phyloP scores from a whole-genome alignment of 2,888 invertebrate genomes.

The Barypeithes pellucidus region DNA sequence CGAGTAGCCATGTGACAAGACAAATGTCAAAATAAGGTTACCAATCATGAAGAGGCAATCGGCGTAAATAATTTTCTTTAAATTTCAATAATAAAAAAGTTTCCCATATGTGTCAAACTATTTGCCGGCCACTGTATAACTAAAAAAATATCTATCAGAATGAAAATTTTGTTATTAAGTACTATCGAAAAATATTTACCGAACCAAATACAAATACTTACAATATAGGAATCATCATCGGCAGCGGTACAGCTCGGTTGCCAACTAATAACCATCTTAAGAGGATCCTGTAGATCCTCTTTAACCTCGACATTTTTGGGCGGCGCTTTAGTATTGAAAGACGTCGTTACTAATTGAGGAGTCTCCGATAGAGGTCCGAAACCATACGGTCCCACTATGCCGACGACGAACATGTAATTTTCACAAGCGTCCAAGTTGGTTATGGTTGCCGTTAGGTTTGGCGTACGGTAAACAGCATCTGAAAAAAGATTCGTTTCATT shows the following conservation, averaged over 20 bases:
- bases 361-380: slow-evolving; percentile 76
- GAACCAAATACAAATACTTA: slow-evolving; percentile 50
- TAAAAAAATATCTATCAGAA: too few relatives aligned
- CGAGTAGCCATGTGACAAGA: too few relatives aligned
- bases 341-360: slow-evolving; percentile 65
- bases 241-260: slow-evolving; percentile 78
- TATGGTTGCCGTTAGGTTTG: slow-evolving; percentile 74
- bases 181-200: too few relatives aligned
- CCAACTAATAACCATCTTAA: slow-evolving; percentile 79
- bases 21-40: too few relatives aligned
- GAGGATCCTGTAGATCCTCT: slow-evolving; percentile 61
- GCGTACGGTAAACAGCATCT: slow-evolving; percentile 66
- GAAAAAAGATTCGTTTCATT: too few relatives aligned
- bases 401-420: slow-evolving; percentile 82
- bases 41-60: too few relatives aligned
- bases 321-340: slow-evolving; percentile 76
- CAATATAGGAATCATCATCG: slow-evolving; percentile 52
- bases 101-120: too few relatives aligned
- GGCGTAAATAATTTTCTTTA: too few relatives aligned
- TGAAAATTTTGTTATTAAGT: too few relatives aligned
- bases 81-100: too few relatives aligned
- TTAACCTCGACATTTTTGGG: slow-evolving; percentile 78
- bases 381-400: slow-evolving; percentile 77
- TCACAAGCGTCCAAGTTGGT: slow-evolving; percentile 82
- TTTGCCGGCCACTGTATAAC: too few relatives aligned